Evolutionary conservation across 1,140 invertebrate species (phyloP).

Genomic region (Papilio glaucus): DNA sequence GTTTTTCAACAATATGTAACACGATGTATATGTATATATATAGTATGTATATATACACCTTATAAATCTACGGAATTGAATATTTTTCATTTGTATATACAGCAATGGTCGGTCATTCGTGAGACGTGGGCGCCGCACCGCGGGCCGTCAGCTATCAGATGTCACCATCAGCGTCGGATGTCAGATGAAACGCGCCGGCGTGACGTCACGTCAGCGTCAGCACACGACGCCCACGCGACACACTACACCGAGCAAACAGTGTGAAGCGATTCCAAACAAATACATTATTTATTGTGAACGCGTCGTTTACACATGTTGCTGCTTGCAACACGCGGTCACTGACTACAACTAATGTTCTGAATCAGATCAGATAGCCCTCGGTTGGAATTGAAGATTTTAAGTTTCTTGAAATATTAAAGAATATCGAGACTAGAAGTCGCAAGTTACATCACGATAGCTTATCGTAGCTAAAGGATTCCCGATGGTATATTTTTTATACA

Average conservation of each 20-base stretch:
- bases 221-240: not conserved
- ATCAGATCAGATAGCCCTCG: too few species aligned
- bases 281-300: not conserved
- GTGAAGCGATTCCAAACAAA: not conserved
- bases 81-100: not conserved
- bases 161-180: slow-evolving; percentile 32
- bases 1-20: too few species aligned
- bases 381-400: too few species aligned
- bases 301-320: not conserved
- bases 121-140: not conserved
- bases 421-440: too few species aligned
- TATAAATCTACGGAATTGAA: not conserved
- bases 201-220: slow-evolving; percentile 28
- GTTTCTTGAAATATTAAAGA: too few species aligned
- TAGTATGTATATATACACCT: too few species aligned
- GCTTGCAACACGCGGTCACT: too few species aligned
- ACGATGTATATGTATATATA: too few species aligned
- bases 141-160: not conserved
- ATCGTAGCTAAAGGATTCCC: too few species aligned
- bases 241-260: not conserved
- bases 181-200: slow-evolving; percentile 31
- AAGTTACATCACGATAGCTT: too few species aligned
- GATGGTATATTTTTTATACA: too few species aligned
- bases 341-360: too few species aligned
- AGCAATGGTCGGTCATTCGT: not conserved